Conservation (phyloP, 2,113 vertebrate species). For the Sander vitreus region DNA sequence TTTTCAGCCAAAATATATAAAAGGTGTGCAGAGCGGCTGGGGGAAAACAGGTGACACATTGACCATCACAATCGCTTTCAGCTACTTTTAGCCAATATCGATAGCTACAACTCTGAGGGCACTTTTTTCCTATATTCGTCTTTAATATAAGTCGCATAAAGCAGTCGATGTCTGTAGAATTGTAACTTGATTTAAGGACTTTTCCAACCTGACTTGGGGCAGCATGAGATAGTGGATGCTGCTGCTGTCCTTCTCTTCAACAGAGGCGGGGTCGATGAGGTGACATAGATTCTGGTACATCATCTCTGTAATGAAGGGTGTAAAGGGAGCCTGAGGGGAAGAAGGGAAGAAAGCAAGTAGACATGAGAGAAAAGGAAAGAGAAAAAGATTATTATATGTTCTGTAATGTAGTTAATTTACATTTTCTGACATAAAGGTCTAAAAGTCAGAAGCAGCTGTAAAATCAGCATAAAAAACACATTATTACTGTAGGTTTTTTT, state of each 20-base stretch:
- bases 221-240: slow-evolving; percentile 99
- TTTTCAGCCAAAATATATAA: neutral
- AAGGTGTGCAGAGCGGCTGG: neutral
- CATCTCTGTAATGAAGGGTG: slow-evolving; percentile 98
- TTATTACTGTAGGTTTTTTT: neutral
- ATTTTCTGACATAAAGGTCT: slow-evolving; percentile 43
- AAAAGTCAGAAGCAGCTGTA: slow-evolving; percentile 36
- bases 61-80: neutral
- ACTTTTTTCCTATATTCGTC: neutral
- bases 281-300: slow-evolving; percentile 97
- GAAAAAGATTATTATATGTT: slow-evolving; percentile 31
- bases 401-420: slow-evolving; percentile 48
- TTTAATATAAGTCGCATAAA: neutral
- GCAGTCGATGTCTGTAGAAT: neutral
- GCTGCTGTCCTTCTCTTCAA: slow-evolving; percentile 90
- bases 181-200: slow-evolving; percentile 20
- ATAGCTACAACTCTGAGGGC: neutral
- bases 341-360: slow-evolving; percentile 19
- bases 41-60: neutral
- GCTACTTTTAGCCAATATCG: neutral
- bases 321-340: slow-evolving; percentile 92
- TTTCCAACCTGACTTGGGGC: slow-evolving; percentile 90
- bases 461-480: slow-evolving; percentile 8
- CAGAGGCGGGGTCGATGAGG: slow-evolving; percentile 89
- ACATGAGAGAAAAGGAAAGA: slow-evolving; percentile 21